Evolutionary conservation across 2,113 vertebrate genomes (phyloP).

Genomic region (Grammomys dolichurus): DNA sequence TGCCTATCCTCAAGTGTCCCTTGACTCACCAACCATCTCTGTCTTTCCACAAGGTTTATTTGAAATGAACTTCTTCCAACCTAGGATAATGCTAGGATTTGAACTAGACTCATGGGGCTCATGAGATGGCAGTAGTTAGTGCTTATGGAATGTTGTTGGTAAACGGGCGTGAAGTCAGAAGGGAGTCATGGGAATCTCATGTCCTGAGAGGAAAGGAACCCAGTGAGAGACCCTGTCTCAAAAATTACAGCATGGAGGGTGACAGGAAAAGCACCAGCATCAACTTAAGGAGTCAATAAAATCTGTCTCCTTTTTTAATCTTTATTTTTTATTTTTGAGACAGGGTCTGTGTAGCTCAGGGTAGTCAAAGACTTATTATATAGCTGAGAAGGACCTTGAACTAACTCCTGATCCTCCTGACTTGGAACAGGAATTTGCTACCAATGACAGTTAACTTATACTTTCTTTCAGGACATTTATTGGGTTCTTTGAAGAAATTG

Average conservation of each 20-base stretch:
- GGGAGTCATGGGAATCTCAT: neutral
- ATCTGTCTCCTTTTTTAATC: neutral
- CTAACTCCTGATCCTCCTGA: no score
- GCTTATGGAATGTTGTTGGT: neutral
- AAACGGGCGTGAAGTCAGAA: neutral
- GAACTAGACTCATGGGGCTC: neutral
- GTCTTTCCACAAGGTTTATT: neutral
- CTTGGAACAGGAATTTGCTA: neutral
- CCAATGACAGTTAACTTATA: neutral
- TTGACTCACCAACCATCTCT: neutral
- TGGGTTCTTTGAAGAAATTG: conserved; percentile 14
- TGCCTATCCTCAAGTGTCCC: neutral
- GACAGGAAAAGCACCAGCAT: neutral
- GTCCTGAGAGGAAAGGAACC: neutral
- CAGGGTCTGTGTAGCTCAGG: neutral
- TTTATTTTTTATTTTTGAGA: neutral
- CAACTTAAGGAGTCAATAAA: neutral
- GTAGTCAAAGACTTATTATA: neutral
- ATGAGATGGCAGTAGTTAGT: no score
- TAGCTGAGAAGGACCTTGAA: neutral
- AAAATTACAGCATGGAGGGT: neutral
- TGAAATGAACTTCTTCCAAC: neutral
- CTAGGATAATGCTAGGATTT: neutral
- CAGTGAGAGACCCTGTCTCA: neutral
- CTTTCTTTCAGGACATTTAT: neutral